Conservation (phyloP, 2,888 invertebrate species). For the Tolmerus cingulatus region DNA sequence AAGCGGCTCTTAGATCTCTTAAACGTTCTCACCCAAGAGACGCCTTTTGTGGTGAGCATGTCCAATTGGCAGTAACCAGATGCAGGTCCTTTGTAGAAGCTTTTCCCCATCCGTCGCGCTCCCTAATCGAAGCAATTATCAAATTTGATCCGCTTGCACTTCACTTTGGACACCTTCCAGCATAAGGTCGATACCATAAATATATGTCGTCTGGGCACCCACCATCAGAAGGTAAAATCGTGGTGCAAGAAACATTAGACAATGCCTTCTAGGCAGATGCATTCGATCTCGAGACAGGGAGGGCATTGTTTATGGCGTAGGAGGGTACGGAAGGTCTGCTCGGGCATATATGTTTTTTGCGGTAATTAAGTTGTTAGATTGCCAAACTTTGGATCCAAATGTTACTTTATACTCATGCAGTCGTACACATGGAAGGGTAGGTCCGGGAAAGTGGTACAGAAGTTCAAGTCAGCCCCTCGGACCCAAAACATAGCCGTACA, state of each 20-base stretch:
- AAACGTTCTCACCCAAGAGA: neutral
- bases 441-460: neutral
- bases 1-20: neutral
- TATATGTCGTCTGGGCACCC: constrained; percentile 14
- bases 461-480: constrained; percentile 10
- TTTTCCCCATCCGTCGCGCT: neutral
- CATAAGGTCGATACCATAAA: constrained; percentile 1
- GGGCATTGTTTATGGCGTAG: neutral
- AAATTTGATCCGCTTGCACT: constrained; percentile 29
- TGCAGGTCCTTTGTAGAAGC: neutral
- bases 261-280: constrained; percentile 4
- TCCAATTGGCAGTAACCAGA: neutral
- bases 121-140: constrained; percentile 30
- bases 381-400: constrained; percentile 33
- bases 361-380: constrained; percentile 49
- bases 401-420: neutral
- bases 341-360: constrained; percentile 45
- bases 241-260: constrained; percentile 12
- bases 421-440: neutral
- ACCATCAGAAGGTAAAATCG: neutral
- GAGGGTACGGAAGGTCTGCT: neutral
- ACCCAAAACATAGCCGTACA: neutral
- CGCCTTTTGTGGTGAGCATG: neutral
- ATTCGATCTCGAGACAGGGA: constrained; percentile 2
- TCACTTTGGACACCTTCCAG: constrained; percentile 36